phyloP scores from a whole-genome alignment of 2,113 vertebrate genomes.

The Sus scrofa region T2T-Sscrofa CM000817.6:107926501-107927000 shows the following conservation, averaged over 20 bases:
- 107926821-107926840: neutral
- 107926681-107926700: neutral
- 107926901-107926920: neutral
- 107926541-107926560: neutral
- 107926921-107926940: constrained; percentile 1
- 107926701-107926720: constrained; percentile 9
- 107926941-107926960: neutral
- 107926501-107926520: too few species aligned
- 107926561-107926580: neutral
- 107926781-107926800: neutral
- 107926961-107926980: neutral
- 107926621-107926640: neutral
- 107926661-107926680: neutral
- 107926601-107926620: neutral
- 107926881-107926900: neutral
- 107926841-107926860: constrained; percentile 30
- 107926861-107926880: neutral
- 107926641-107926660: neutral
- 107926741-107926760: neutral
- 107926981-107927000: neutral
- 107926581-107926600: neutral
- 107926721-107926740: neutral
- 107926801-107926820: neutral
- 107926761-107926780: neutral
- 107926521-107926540: constrained; percentile 1